These are phyloP conservation scores for Synergus itoensis DNA, from an alignment of 2,888 invertebrate species.

Conservation along the genomic window DNA sequence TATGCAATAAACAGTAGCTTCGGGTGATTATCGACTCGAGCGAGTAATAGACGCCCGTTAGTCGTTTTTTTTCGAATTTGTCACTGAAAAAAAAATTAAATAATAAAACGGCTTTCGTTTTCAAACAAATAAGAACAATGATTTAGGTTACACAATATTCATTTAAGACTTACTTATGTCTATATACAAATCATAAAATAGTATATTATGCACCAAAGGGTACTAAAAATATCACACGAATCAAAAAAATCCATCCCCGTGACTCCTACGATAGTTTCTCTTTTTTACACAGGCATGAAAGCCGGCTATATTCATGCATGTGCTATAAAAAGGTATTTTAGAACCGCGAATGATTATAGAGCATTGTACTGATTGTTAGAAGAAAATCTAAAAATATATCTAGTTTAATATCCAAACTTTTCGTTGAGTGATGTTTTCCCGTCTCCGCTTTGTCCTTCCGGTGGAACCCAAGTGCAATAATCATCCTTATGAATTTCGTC, in stretches of 20 bases:
- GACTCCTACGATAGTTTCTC: too few relatives aligned
- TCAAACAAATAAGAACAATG: background rate
- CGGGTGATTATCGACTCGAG: too few relatives aligned
- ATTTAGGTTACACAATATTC: background rate
- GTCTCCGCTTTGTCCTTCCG: conserved; percentile 87
- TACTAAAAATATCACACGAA: too few relatives aligned
- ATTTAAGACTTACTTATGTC: background rate
- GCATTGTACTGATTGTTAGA: background rate
- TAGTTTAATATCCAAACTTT: conserved; percentile 87
- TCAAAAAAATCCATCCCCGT: too few relatives aligned
- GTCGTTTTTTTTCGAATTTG: too few relatives aligned
- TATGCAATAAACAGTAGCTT: too few relatives aligned
- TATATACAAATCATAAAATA: background rate
- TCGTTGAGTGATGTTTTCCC: conserved; percentile 88
- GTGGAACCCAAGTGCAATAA: conserved; percentile 90
- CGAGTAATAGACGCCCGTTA: too few relatives aligned
- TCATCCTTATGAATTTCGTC: conserved; percentile 77
- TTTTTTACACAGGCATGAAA: too few relatives aligned
- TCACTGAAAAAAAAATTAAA: background rate
- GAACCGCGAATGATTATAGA: background rate
- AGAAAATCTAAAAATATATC: conserved; percentile 17
- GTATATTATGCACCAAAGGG: too few relatives aligned
- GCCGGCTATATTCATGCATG: too few relatives aligned
- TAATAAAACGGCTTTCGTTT: too few relatives aligned
- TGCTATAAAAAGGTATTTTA: too few relatives aligned